phyloP scores from a whole-genome alignment of 2,888 invertebrate species.

The Eugnorisma glareosa region DNA sequence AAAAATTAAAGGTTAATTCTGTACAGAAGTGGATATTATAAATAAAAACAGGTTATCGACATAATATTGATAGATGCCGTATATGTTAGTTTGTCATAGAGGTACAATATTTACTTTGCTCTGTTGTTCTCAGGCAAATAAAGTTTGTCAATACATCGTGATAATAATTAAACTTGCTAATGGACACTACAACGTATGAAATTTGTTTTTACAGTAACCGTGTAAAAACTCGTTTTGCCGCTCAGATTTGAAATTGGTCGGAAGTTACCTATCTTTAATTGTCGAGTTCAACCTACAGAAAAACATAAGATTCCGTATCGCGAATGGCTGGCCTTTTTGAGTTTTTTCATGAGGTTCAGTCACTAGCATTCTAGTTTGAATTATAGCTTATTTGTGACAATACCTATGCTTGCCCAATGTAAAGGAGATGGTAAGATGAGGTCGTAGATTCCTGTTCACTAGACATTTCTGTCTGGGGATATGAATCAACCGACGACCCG shows the following conservation, averaged over 20 bases:
- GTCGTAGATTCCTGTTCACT: neutral
- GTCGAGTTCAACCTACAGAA: neutral
- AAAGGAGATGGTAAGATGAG: neutral
- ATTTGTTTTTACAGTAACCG: neutral
- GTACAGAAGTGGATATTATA: neutral
- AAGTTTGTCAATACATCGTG: neutral
- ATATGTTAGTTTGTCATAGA: neutral
- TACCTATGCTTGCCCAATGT: neutral
- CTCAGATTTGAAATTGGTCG: neutral
- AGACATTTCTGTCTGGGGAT: too few relatives aligned
- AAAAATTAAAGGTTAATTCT: neutral
- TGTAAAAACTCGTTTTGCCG: neutral
- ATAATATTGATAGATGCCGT: neutral
- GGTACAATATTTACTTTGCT: constrained; percentile 3
- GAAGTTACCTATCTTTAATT: neutral
- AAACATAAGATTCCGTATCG: neutral
- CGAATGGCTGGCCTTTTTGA: neutral
- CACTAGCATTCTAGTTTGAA: neutral
- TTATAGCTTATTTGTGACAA: neutral
- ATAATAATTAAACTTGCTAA: neutral
- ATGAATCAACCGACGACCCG: too few relatives aligned
- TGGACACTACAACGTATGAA: neutral
- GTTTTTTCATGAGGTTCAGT: neutral
- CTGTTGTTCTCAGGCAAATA: neutral
- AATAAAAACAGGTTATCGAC: constrained; percentile 3